phyloP scores from a whole-genome alignment of 2,797 vertebrate species.

The Manis crassicaudata region DNA sequence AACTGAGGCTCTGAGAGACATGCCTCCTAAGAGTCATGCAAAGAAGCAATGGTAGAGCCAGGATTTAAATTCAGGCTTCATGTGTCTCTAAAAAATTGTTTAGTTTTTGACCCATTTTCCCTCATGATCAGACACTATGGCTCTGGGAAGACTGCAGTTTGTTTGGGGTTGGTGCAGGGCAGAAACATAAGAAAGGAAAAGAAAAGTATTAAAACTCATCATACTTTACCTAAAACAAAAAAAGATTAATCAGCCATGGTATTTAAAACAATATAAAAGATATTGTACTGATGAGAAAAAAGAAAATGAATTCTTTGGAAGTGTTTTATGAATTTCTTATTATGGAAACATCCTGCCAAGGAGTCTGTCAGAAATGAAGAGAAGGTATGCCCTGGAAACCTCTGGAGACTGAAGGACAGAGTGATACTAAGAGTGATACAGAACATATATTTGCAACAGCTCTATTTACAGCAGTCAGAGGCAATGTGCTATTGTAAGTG shows the following conservation, averaged over 20 bases:
- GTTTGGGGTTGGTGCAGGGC: not conserved
- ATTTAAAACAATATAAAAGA: constrained; percentile 30
- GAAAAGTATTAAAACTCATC: not conserved
- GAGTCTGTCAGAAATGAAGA: not conserved
- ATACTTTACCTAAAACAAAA: not conserved
- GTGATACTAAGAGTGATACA: not conserved
- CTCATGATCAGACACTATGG: not conserved
- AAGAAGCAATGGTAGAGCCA: not conserved
- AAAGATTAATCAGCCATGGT: not conserved
- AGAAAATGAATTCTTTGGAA: constrained; percentile 19
- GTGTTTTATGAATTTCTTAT: not conserved
- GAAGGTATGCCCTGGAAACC: not conserved
- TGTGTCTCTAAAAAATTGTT: not conserved
- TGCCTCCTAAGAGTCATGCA: not conserved
- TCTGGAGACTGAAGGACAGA: not conserved
- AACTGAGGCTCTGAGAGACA: not conserved
- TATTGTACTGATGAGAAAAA: not conserved
- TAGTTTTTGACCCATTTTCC: not conserved
- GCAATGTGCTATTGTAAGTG: too few species aligned
- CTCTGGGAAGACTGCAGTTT: not conserved
- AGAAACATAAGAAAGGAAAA: not conserved
- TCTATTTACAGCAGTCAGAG: not conserved
- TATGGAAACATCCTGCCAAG: not conserved
- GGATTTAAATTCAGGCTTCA: constrained; percentile 7
- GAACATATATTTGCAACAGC: not conserved